Evolutionary conservation across 2,113 vertebrate genomes (phyloP).

Genomic region (Paratilapia polleni): DNA sequence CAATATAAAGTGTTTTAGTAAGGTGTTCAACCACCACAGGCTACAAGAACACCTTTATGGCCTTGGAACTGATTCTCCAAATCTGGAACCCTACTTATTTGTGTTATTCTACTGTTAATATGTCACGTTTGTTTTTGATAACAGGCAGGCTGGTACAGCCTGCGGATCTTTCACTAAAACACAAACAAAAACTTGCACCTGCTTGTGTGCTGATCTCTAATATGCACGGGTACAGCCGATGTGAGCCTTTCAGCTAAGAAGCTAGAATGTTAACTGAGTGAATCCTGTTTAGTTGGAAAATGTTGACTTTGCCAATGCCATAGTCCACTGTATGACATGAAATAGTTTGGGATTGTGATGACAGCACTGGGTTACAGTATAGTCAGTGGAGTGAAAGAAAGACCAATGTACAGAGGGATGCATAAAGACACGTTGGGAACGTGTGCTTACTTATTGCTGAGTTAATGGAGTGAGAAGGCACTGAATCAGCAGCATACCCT

Average conservation of each 20-base stretch:
- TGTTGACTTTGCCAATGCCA: background rate
- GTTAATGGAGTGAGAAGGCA: constrained; percentile 82
- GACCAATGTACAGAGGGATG: constrained; percentile 31
- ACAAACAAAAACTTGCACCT: constrained; percentile 13
- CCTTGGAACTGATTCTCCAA: background rate
- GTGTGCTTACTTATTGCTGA: constrained; percentile 84
- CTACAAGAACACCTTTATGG: background rate
- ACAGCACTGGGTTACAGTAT: background rate
- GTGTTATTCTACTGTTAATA: constrained; percentile 28
- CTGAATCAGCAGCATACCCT: constrained; percentile 82
- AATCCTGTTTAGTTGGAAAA: background rate
- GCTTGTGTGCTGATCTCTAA: constrained; percentile 15
- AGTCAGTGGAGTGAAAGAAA: background rate
- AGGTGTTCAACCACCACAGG: accelerated
- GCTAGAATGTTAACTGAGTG: background rate
- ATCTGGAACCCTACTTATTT: too few species aligned
- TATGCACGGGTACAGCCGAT: background rate
- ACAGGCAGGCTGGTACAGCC: background rate
- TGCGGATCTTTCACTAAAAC: background rate
- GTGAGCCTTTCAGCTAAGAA: background rate
- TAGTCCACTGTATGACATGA: background rate
- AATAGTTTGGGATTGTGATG: background rate
- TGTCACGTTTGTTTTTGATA: constrained; percentile 33
- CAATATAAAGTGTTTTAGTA: too few species aligned
- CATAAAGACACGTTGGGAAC: constrained; percentile 55